A percentile compares a stretch with the other conserved stretches of the same genome.
Evolutionary conservation across 2,888 invertebrate species (phyloP).

Genomic region (Drosophila austrosaltans): DNA sequence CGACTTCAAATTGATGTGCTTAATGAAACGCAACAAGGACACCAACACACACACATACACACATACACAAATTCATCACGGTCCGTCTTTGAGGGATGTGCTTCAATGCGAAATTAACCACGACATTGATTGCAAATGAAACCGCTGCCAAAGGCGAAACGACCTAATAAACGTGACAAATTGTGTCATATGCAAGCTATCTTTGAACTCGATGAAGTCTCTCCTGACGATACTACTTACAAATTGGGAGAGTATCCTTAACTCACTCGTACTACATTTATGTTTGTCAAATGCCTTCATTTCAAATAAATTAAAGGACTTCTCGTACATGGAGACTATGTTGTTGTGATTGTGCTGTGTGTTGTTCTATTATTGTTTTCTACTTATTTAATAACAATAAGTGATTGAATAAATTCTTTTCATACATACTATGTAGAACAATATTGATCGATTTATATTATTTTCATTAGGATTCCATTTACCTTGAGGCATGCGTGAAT

Average conservation of each 20-base stretch:
- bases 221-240: not conserved
- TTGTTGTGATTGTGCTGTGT: not conserved
- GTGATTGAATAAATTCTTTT: not conserved
- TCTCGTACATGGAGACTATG: not conserved
- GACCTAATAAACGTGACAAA: slow-evolving; percentile 64
- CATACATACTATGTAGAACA: not conserved
- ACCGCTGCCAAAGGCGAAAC: slow-evolving; percentile 35
- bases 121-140: slow-evolving; percentile 39
- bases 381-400: slow-evolving; percentile 5
- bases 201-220: not conserved
- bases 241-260: not conserved
- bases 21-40: slow-evolving; percentile 58
- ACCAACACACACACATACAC: slow-evolving; percentile 10
- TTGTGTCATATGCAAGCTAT: slow-evolving; percentile 39
- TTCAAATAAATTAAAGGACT: not conserved
- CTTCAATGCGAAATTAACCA: slow-evolving; percentile 62
- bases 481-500: slow-evolving; percentile 1
- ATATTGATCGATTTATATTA: slow-evolving; percentile 3
- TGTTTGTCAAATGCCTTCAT: not conserved
- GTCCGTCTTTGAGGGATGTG: slow-evolving; percentile 48
- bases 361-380: not conserved
- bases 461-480: slow-evolving; percentile 5
- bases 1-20: slow-evolving; percentile 55
- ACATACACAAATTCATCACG: slow-evolving; percentile 29
- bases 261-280: too few species aligned